phyloP scores from a whole-genome alignment of 1,140 invertebrate species.

The Musca domestica region DNA sequence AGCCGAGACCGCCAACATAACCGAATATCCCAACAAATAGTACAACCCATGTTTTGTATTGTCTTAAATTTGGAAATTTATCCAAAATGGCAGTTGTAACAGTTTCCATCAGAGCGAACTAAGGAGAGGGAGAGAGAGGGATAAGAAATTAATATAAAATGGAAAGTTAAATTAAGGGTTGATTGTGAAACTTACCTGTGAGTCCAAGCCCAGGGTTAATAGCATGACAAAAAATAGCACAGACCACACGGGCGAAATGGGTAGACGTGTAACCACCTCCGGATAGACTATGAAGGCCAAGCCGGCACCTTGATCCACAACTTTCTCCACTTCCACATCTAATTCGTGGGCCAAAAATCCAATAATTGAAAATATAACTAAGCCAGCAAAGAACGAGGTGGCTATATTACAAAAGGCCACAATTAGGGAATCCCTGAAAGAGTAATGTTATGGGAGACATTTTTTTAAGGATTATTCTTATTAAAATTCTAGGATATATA shows the following conservation, averaged over 20 bases:
- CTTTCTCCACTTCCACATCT: conserved; percentile 67
- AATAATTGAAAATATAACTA: conserved; percentile 77
- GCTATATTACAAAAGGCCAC: conserved; percentile 74
- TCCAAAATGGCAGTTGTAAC: conserved; percentile 78
- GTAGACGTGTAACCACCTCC: conserved; percentile 77
- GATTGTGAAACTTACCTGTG: conserved; percentile 58
- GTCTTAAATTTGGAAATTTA: conserved; percentile 68
- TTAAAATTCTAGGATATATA: too few relatives aligned
- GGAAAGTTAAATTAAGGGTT: not conserved
- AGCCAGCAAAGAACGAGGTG: conserved; percentile 76
- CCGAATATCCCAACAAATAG: conserved; percentile 68
- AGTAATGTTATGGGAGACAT: too few relatives aligned
- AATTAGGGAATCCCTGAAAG: conserved; percentile 65
- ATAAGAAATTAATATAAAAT: not conserved
- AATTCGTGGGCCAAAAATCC: conserved; percentile 75
- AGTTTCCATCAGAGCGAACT: conserved; percentile 80
- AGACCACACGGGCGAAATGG: conserved; percentile 80
- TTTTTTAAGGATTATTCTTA: too few relatives aligned
- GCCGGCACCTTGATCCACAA: conserved; percentile 75
- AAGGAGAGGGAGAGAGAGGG: conserved; percentile 14
- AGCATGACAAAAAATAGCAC: conserved; percentile 84
- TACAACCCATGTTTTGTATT: conserved; percentile 72
- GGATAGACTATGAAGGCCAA: conserved; percentile 85
- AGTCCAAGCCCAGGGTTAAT: conserved; percentile 73
- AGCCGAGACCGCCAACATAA: conserved; percentile 72